Percentiles rank a stretch among this genome's conserved stretches.
Conservation (phyloP, 92 coral and sea anemone species). For the Epizoanthus rinbou region DNA sequence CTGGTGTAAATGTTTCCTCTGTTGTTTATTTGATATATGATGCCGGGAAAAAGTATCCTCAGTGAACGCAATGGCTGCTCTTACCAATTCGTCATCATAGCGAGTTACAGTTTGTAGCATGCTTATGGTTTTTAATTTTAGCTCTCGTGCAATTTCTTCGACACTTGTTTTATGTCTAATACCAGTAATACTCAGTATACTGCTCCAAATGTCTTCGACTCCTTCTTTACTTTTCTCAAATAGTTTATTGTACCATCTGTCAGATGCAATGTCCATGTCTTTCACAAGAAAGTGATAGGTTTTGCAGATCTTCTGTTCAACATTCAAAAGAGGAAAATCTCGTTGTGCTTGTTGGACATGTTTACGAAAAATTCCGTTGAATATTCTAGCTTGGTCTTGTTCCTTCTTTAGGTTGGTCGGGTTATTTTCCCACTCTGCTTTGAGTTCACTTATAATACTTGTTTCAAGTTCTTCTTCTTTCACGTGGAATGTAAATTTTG, state of each 20-base stretch:
- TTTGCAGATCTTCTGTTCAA: neutral
- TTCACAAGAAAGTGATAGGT: neutral
- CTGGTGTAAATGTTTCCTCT: constrained; percentile 4
- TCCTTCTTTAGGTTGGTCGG: neutral
- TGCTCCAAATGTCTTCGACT: neutral
- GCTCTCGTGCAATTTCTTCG: neutral
- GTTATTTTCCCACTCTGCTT: constrained; percentile 3
- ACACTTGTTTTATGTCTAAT: neutral
- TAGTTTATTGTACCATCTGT: neutral
- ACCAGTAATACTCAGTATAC: neutral
- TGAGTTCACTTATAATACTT: neutral
- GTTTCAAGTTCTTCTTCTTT: neutral
- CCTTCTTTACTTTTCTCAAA: neutral
- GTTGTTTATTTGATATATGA: neutral
- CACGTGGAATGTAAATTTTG: neutral
- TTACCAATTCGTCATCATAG: constrained; percentile 10
- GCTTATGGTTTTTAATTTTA: neutral
- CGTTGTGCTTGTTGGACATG: neutral
- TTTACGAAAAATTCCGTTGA: neutral
- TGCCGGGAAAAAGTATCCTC: neutral
- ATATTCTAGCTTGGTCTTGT: neutral
- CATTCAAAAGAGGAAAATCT: neutral
- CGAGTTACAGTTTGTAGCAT: neutral
- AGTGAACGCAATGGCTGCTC: constrained; percentile 7
- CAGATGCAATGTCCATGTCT: neutral